Percentiles rank a stretch among this genome's conserved stretches.
phyloP scores from a whole-genome alignment of 92 coral and sea anemone genomes.

The Palythoa grandis region DNA sequence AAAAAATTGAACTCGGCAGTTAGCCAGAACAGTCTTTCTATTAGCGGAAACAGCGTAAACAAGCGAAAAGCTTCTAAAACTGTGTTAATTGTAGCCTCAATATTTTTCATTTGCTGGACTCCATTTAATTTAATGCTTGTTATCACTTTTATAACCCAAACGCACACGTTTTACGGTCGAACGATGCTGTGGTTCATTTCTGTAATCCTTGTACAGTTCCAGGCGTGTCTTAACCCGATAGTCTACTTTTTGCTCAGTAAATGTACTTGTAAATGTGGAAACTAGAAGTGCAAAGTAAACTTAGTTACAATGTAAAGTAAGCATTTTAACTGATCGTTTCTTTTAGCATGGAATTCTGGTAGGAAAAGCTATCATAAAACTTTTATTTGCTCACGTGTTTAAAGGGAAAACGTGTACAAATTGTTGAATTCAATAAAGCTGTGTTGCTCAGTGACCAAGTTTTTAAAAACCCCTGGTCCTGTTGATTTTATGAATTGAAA shows the following conservation, averaged over 20 bases:
- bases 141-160: slow-evolving; percentile 33
- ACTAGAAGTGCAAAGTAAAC: neutral
- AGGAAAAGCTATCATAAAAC: too few relatives aligned
- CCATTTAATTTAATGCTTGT: slow-evolving; percentile 19
- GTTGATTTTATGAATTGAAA: too few relatives aligned
- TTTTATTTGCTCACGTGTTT: too few relatives aligned
- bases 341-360: too few relatives aligned
- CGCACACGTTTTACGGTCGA: neutral
- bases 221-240: neutral
- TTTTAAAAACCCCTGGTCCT: too few relatives aligned
- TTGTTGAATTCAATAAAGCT: too few relatives aligned
- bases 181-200: neutral
- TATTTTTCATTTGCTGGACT: slow-evolving; percentile 18
- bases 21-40: neutral
- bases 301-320: too few relatives aligned
- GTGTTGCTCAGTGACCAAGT: too few relatives aligned
- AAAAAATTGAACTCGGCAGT: neutral
- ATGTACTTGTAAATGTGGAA: neutral
- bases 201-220: neutral
- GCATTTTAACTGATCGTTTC: too few relatives aligned
- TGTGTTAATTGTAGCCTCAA: neutral
- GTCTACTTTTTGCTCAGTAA: slow-evolving; percentile 14
- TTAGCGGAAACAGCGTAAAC: neutral
- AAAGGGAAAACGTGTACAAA: too few relatives aligned
- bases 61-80: slow-evolving; percentile 26